Evolutionary conservation across 2,888 invertebrate genomes (phyloP).

Genomic region (Hedychridium roseum): DNA sequence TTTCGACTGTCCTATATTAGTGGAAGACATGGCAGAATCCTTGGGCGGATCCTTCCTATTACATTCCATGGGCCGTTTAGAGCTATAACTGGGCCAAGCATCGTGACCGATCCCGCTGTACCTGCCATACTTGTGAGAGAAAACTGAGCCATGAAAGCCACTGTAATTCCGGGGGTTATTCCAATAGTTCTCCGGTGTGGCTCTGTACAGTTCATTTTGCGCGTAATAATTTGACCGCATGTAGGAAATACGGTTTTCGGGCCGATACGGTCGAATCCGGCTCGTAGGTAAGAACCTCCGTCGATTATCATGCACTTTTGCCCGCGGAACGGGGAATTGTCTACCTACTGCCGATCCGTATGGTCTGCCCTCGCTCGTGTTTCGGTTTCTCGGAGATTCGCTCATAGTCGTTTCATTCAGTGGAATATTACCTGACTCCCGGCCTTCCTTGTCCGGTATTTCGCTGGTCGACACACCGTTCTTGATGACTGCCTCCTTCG

Average conservation of each 20-base stretch:
- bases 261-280: too few relatives aligned
- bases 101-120: too few relatives aligned
- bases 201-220: neutral
- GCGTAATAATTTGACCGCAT: neutral
- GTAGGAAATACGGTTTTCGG: too few relatives aligned
- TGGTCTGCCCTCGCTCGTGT: conserved; percentile 1
- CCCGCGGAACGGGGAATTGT: conserved; percentile 11
- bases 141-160: too few relatives aligned
- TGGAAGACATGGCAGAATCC: neutral
- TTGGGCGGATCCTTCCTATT: too few relatives aligned
- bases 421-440: conserved; percentile 27
- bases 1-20: neutral
- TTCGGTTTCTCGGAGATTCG: conserved; percentile 11
- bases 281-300: conserved; percentile 18
- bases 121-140: too few relatives aligned
- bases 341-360: neutral
- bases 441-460: conserved; percentile 9
- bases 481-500: conserved; percentile 6
- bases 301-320: conserved; percentile 11
- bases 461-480: neutral
- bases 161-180: too few relatives aligned
- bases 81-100: too few relatives aligned
- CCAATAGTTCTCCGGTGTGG: neutral
- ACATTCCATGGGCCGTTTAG: too few relatives aligned
- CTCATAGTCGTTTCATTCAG: conserved; percentile 15